A percentile compares a stretch with the other conserved stretches of the same genome.
Evolutionary conservation across 2,888 invertebrate species (phyloP).

Genomic region (Allygus modestus): DNA sequence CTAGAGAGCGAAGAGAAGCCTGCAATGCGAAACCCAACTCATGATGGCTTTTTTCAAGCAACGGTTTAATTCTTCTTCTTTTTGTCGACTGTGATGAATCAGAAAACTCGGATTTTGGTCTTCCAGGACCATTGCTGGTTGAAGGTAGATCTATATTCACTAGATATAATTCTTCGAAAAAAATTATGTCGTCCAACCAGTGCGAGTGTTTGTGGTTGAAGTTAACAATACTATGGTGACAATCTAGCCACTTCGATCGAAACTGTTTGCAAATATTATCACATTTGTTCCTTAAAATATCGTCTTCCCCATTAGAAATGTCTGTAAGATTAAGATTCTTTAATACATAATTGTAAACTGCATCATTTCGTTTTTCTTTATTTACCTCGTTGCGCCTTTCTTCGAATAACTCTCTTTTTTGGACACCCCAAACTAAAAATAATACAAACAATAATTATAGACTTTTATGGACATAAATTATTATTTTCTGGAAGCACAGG

Average conservation of each 20-base stretch:
- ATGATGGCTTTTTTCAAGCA: background rate
- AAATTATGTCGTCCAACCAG: background rate
- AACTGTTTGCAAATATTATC: conserved; percentile 11
- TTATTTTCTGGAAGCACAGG: background rate
- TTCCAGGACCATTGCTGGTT: conserved; percentile 30
- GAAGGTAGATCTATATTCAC: background rate
- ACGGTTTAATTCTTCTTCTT: conserved; percentile 11
- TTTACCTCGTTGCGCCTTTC: background rate
- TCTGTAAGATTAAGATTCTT: background rate
- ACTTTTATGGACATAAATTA: background rate
- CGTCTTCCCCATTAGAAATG: background rate
- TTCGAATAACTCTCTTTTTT: background rate
- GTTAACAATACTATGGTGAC: background rate
- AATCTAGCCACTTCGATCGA: conserved; percentile 11
- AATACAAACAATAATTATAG: background rate
- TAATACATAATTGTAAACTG: background rate
- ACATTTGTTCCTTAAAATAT: background rate
- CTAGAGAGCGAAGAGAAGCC: background rate
- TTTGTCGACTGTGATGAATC: background rate
- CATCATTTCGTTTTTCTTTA: background rate
- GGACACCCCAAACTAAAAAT: background rate
- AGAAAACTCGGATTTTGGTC: conserved; percentile 9
- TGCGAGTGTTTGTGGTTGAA: background rate
- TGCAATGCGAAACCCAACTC: background rate
- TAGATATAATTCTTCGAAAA: background rate